These are phyloP conservation scores for Agrochola circellaris DNA, from an alignment of 2,888 invertebrate genomes.

Conservation along the genomic window DNA sequence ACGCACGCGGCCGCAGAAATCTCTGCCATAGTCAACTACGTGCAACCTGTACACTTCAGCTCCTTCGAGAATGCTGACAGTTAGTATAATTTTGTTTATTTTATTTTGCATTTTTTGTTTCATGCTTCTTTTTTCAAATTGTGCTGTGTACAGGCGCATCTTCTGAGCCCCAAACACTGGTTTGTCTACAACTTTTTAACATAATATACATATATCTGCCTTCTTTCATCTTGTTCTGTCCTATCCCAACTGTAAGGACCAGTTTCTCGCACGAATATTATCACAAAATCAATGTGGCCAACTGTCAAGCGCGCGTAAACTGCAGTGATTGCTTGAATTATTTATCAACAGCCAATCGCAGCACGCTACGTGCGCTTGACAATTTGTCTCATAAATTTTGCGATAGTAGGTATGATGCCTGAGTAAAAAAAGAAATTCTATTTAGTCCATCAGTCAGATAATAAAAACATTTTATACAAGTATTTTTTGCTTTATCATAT, in stretches of 20 bases:
- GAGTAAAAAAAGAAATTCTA: too few relatives aligned
- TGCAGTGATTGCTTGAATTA: neutral
- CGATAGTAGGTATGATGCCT: neutral
- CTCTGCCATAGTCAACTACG: slow-evolving; percentile 98
- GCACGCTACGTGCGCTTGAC: neutral
- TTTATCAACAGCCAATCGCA: neutral
- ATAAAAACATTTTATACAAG: too few relatives aligned
- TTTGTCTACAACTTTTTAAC: slow-evolving; percentile 35
- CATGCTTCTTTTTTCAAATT: slow-evolving; percentile 43
- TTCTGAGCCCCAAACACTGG: slow-evolving; percentile 39
- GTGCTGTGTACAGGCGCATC: slow-evolving; percentile 54
- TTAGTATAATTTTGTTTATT: slow-evolving; percentile 85
- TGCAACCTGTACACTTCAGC: slow-evolving; percentile 98
- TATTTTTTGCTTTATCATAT: too few relatives aligned
- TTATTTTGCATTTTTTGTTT: slow-evolving; percentile 62
- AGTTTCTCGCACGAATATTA: neutral
- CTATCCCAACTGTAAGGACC: neutral
- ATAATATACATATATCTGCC: slow-evolving; percentile 25
- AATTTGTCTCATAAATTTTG: neutral
- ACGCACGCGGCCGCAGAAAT: slow-evolving; percentile 98
- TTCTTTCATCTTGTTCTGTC: slow-evolving; percentile 51
- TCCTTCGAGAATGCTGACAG: slow-evolving; percentile 98
- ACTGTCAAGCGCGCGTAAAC: neutral
- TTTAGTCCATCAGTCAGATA: too few relatives aligned
- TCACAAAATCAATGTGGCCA: neutral